A percentile compares a stretch with the other conserved stretches of the same genome.
These are phyloP conservation scores for Leptobrachium ailaonicum DNA, from an alignment of 2,113 vertebrate species.

Conservation along the genomic window DNA sequence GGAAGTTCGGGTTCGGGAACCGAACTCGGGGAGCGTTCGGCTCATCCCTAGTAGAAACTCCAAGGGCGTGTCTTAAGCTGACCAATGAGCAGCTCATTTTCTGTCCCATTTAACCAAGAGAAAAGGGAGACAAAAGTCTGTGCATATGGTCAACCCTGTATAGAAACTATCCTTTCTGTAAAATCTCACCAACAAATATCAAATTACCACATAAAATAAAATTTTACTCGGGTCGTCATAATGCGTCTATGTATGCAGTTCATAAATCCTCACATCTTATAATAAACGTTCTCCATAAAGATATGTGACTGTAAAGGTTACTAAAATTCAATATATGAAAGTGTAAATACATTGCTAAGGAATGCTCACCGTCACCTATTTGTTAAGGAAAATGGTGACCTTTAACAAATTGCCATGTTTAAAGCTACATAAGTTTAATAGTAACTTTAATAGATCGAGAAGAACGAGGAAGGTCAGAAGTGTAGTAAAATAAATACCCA, in stretches of 20 bases:
- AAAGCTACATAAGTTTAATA: conserved; percentile 11
- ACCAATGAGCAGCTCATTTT: no score
- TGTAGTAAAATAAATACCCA: conserved; percentile 6
- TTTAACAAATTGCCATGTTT: conserved; percentile 3
- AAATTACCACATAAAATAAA: no score
- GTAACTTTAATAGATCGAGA: neutral
- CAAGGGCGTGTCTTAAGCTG: no score
- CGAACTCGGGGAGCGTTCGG: no score
- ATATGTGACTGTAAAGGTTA: conserved; percentile 16
- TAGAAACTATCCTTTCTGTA: no score
- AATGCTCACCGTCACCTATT: neutral
- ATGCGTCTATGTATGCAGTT: neutral
- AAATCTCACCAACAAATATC: no score
- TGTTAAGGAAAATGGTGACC: conserved; percentile 17
- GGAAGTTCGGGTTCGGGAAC: no score
- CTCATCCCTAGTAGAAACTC: no score
- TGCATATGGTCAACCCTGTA: no score
- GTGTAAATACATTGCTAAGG: conserved; percentile 13
- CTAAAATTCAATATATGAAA: conserved; percentile 8
- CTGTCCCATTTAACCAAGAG: no score
- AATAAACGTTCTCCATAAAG: conserved; percentile 22
- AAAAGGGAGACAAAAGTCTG: no score
- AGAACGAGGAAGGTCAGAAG: neutral
- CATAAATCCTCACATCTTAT: neutral
- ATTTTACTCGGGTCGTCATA: neutral